A percentile compares a stretch with the other conserved stretches of the same genome.
These are phyloP conservation scores for Acanthornis magna DNA, from an alignment of 2,797 vertebrate genomes.

Conservation along the genomic window DNA sequence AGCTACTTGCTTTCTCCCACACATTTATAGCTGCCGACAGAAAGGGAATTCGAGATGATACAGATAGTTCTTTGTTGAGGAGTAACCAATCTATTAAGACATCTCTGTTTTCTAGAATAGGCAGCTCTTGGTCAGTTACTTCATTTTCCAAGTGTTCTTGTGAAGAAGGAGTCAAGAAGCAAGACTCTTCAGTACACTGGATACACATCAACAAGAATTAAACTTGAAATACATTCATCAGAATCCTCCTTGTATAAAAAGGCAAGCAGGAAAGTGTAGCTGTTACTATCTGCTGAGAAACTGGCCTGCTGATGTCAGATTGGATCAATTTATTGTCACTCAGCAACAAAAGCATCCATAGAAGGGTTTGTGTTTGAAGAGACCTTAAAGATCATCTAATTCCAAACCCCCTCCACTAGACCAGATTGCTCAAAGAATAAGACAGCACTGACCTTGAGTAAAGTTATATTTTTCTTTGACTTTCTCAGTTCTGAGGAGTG, in stretches of 20 bases:
- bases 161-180: neutral
- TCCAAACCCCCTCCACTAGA: neutral
- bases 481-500: neutral
- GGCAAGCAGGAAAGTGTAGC: neutral
- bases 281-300: neutral
- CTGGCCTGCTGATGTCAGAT: neutral
- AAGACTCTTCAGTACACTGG: neutral
- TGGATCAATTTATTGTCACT: neutral
- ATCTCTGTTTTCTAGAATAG: neutral
- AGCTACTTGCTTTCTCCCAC: neutral
- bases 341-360: neutral
- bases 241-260: neutral
- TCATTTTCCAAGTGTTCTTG: neutral
- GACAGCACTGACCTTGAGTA: neutral
- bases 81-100: neutral
- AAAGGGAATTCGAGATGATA: neutral
- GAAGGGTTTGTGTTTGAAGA: neutral
- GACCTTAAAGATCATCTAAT: neutral
- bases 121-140: neutral
- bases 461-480: neutral
- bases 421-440: neutral
- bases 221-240: neutral
- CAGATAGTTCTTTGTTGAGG: neutral
- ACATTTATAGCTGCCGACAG: neutral
- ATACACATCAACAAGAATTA: neutral